phyloP scores from a whole-genome alignment of 1,140 invertebrate species.

The Aphaenogaster floridana region DNA sequence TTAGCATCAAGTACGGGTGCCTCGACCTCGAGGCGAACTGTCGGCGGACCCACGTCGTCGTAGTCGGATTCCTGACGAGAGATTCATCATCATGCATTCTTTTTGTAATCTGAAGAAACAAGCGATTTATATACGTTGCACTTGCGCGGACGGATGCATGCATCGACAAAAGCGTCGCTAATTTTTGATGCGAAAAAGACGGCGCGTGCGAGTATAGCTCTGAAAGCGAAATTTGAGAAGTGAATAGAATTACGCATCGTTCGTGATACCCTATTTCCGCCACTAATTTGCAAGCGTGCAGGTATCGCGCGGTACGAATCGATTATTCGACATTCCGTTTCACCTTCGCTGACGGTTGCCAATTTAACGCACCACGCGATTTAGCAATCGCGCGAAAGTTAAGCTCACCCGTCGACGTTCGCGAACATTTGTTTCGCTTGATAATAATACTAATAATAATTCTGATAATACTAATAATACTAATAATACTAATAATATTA shows the following conservation, averaged over 20 bases:
- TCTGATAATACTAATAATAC: background rate
- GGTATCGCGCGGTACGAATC: constrained; percentile 29
- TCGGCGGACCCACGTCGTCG: constrained; percentile 78
- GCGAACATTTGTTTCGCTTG: background rate
- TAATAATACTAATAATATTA: background rate
- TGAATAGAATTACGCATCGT: constrained; percentile 38
- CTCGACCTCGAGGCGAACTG: background rate
- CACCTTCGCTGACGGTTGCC: constrained; percentile 36
- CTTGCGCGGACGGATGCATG: background rate
- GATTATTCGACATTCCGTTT: constrained; percentile 60
- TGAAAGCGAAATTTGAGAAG: constrained; percentile 43
- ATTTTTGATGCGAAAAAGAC: background rate
- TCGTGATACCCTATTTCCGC: constrained; percentile 36
- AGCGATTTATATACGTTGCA: background rate
- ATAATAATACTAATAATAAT: background rate
- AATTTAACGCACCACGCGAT: constrained; percentile 27
- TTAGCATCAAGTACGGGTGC: background rate
- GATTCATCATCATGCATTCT: constrained; percentile 20
- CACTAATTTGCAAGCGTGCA: constrained; percentile 26
- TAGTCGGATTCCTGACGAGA: constrained; percentile 74
- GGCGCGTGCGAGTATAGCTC: no score
- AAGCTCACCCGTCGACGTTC: background rate
- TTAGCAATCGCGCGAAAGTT: constrained; percentile 24
- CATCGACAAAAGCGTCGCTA: background rate
- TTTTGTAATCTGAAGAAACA: constrained; percentile 9